Evolutionary conservation across 2,113 vertebrate species (phyloP), one percentile per base, ranked within the genome.

Genomic region (Lasiurus borealis): DNA sequence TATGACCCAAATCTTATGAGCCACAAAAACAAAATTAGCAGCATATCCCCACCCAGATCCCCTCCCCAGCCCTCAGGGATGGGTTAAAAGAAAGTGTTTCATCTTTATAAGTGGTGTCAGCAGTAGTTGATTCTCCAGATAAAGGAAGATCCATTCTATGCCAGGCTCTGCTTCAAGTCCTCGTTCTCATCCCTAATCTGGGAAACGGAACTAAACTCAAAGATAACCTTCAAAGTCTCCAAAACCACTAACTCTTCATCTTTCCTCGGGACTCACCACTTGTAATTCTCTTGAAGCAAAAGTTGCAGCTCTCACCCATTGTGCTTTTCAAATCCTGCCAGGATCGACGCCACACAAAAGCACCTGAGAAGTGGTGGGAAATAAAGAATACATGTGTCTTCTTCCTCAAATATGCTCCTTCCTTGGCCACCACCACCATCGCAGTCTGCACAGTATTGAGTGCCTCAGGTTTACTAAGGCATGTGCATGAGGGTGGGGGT

Each of bases 401-500:
- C 50, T 18, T 81, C 48, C 31, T 66, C 11, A 64, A n/a, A 48
- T 1, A 50, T 4, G 50, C 16, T 27, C 18, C 27, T 34, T 9
- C n/a, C 48, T 57, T n/a, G n/a, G 29, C 62, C 25, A 23, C 25
- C 31, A 29, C 5, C 5, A n/a, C 29, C 19, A 18, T 3, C 0
- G 1, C 2, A 25, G 1, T 44, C 54, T 59, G 57, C n/a, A 81
- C 36, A 86, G 34, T 18, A 57, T 0, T 11, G 31, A 59, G 8
- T 48, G 11, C 15, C 64, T 48, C 6, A 23, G 48, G 11, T 54
- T 29, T 23, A 64, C 4, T 2, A 75, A 76, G 21, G 4, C 44
- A 29, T 3, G 0, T 16, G 6, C 19, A 52, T 36, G 44, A 12
- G 12, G 8, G 3, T 40, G 6, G 12, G 5, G 27, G 36, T 10